These are phyloP conservation scores for Hyposoter didymator DNA, from an alignment of 2,888 invertebrate species.

Conservation along the genomic window DNA sequence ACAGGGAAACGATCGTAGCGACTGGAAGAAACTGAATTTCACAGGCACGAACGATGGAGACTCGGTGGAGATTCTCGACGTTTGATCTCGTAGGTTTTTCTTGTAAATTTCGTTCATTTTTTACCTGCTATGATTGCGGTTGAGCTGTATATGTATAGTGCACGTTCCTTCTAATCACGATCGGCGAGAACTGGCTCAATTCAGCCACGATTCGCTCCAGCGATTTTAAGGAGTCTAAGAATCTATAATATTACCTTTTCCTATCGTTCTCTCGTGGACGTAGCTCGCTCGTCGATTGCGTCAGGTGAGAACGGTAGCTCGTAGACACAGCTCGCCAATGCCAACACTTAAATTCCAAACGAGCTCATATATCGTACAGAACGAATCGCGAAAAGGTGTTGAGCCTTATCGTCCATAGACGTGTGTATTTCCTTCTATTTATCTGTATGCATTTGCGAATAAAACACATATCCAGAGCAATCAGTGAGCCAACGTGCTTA, in stretches of 20 bases:
- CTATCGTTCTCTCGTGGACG: neutral
- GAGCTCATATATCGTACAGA: constrained; percentile 32
- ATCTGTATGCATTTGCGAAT: neutral
- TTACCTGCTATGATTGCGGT: constrained; percentile 2
- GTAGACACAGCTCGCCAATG: constrained; percentile 30
- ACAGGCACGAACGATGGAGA: constrained; percentile 34
- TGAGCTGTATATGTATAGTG: constrained; percentile 32
- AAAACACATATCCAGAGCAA: neutral
- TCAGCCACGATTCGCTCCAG: constrained; percentile 61
- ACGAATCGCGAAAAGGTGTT: constrained; percentile 59
- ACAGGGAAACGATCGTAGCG: neutral
- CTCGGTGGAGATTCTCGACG: constrained; percentile 31
- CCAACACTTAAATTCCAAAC: constrained; percentile 34
- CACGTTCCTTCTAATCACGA: constrained; percentile 52
- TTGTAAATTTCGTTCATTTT: neutral
- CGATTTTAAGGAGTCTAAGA: constrained; percentile 62
- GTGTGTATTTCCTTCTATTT: neutral
- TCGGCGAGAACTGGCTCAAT: constrained; percentile 56
- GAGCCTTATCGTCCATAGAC: constrained; percentile 37
- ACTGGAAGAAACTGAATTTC: constrained; percentile 52
- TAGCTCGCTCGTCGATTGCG: constrained; percentile 32
- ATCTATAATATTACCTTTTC: constrained; percentile 35
- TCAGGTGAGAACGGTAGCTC: constrained; percentile 58
- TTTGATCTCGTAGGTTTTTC: neutral
- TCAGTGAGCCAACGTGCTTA: neutral